Base-by-base conservation (phyloP, 1,140 invertebrate species). In the Trinorchestia longiramus region DNA sequence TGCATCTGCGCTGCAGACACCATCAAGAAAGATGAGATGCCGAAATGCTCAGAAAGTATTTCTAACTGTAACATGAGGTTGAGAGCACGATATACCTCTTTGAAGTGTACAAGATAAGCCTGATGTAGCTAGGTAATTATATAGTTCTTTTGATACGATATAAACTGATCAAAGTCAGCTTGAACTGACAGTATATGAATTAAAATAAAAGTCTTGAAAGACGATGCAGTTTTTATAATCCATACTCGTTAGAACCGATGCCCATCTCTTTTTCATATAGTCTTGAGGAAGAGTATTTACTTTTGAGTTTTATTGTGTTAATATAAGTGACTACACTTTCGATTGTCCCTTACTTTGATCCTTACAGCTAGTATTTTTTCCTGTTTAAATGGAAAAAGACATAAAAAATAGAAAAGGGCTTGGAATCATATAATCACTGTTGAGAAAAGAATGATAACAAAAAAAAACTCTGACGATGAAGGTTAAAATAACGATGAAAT, bases 11-110 rank as follows among this genome's bases (percentile, higher is more conserved):
- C 62, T 77, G 62, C 62, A 77, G 62, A 15, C 62, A 36, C 62
- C 62, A 77, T 77, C 62, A 77, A 77, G 62, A 77, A 77, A 77
- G 62, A 77, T 77, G 62, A 77, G 62, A 77, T 77, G 62, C 62
- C 62, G 11, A 77, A 36, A 77, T 36, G 62, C 62, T 36, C 62
- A 3, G 36, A 28, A 77, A 77, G 62, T 77, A 11, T 11, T 28
- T 23, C 15, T 77, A 77, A 77, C 11, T 3, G 62, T 77, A 36
- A 77, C 62, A 36, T 1, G 36, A 36, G 15, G 36, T 15, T 77
- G 11, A 77, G 62, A 23, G 62, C 15, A 28, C 47, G 8, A 77
- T 36, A 28, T 15, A 77, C 36, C 36, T 36, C 62, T 77, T 77
- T 28, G 62, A 77, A 77, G 62, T 77, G 62, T 11, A 23, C 1